Percentiles rank a stretch among this genome's conserved stretches.
phyloP scores from a whole-genome alignment of 2,113 vertebrate species.

The Callipepla californica region DNA sequence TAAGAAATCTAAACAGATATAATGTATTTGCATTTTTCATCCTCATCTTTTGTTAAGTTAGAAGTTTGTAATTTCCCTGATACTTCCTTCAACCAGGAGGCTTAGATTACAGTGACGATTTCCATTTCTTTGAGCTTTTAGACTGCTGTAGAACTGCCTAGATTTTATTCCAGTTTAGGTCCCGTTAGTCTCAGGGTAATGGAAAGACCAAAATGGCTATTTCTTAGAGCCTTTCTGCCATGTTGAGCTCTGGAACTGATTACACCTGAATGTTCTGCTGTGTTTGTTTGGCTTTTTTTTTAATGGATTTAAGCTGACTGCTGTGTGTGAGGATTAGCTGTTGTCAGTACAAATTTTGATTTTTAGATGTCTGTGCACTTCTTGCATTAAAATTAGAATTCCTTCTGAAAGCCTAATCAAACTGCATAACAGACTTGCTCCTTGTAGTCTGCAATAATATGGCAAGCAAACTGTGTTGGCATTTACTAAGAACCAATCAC shows the following conservation, averaged over 20 bases:
- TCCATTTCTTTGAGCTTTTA: conserved; percentile 19
- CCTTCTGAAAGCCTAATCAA: not conserved
- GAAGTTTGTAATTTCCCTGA: not conserved
- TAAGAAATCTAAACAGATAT: not conserved
- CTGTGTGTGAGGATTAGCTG: not conserved
- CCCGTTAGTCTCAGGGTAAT: not conserved
- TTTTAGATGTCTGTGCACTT: not conserved
- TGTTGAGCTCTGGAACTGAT: not conserved
- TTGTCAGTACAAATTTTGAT: not conserved
- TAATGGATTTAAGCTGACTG: not conserved
- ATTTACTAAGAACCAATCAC: not conserved
- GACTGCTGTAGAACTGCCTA: not conserved
- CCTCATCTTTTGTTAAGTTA: not conserved
- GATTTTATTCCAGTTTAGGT: not conserved
- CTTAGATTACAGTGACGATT: not conserved
- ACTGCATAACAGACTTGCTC: not conserved
- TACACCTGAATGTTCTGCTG: not conserved
- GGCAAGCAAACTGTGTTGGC: not conserved
- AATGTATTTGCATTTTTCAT: not conserved
- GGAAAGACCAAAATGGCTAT: not conserved
- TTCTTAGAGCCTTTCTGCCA: not conserved
- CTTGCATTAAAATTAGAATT: not conserved
- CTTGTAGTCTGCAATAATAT: not conserved
- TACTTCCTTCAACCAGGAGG: not conserved
- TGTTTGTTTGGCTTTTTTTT: not conserved